A percentile compares a stretch with the other conserved stretches of the same genome.
These are phyloP conservation scores for Vandiemenella viatica DNA, from an alignment of 2,888 invertebrate genomes.

Conservation along the genomic window DNA sequence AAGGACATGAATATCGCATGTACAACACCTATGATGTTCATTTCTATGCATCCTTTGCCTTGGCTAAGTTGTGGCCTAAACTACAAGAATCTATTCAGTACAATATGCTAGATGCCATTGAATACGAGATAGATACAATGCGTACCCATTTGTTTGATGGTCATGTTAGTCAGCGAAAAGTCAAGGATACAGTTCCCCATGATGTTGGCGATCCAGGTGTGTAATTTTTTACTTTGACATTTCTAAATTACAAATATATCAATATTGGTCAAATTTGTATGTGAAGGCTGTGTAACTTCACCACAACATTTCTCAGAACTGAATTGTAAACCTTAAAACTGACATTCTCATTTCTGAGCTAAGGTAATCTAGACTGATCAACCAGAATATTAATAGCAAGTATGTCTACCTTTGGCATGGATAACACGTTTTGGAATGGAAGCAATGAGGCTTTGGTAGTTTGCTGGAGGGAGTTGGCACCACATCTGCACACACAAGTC, in stretches of 20 bases:
- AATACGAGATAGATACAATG: conserved; percentile 40
- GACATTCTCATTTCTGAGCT: too few relatives aligned
- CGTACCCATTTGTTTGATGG: conserved; percentile 59
- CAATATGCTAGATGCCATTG: conserved; percentile 58
- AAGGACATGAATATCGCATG: conserved; percentile 94
- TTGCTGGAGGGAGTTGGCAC: too few relatives aligned
- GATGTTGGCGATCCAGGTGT: conserved; percentile 84
- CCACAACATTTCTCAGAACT: too few relatives aligned
- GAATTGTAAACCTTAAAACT: too few relatives aligned
- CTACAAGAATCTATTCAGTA: conserved; percentile 66
- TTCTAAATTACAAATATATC: not conserved
- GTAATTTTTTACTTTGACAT: conserved; percentile 2
- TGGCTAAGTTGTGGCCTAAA: conserved; percentile 82
- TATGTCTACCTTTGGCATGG: too few relatives aligned
- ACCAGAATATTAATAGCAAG: too few relatives aligned
- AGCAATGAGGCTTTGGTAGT: too few relatives aligned
- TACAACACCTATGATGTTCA: conserved; percentile 96
- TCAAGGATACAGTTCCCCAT: conserved; percentile 70
- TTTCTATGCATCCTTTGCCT: conserved; percentile 86
- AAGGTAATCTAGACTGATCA: too few relatives aligned
- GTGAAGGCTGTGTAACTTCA: too few relatives aligned
- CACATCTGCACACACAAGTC: too few relatives aligned
- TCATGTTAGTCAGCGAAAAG: conserved; percentile 52
- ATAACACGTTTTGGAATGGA: too few relatives aligned
- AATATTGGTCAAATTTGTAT: too few relatives aligned